Percentiles rank a stretch among this genome's conserved stretches.
phyloP scores from a whole-genome alignment of 2,113 vertebrate genomes.

The Pica pica region DNA sequence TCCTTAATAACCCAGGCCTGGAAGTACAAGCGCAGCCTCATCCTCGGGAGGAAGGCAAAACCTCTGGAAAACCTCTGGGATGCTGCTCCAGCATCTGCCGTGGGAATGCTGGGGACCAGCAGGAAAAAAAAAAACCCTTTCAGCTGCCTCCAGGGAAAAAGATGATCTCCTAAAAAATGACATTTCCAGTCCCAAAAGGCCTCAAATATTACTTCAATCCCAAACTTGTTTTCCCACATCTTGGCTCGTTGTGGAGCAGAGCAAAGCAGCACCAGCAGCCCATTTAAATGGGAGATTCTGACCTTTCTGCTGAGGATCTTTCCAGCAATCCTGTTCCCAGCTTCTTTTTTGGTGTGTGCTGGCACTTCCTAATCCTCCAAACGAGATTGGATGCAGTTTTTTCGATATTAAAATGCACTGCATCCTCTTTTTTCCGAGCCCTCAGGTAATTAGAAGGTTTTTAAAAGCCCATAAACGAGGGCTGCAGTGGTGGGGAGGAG shows the following conservation, averaged over 20 bases:
- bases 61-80: not conserved
- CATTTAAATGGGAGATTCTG: slow-evolving; percentile 63
- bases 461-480: fast-evolving
- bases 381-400: slow-evolving; percentile 31
- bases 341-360: not conserved
- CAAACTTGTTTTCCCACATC: not conserved
- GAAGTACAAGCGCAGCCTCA: not conserved
- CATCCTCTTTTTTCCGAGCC: not conserved
- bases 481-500: not conserved
- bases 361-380: slow-evolving; percentile 54
- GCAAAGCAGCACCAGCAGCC: not conserved
- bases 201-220: not conserved
- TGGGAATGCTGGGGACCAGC: fast-evolving
- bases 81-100: not conserved
- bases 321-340: slow-evolving; percentile 40
- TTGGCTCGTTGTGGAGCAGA: not conserved
- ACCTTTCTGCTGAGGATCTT: slow-evolving; percentile 59
- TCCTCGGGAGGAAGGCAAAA: not conserved
- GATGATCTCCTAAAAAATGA: fast-evolving
- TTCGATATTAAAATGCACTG: not conserved
- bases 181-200: not conserved
- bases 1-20: not conserved
- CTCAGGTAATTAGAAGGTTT: not conserved
- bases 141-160: fast-evolving
- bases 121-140: not conserved